Base-by-base conservation (phyloP, 2,888 invertebrate species). In the Melitaea athalia region DNA sequence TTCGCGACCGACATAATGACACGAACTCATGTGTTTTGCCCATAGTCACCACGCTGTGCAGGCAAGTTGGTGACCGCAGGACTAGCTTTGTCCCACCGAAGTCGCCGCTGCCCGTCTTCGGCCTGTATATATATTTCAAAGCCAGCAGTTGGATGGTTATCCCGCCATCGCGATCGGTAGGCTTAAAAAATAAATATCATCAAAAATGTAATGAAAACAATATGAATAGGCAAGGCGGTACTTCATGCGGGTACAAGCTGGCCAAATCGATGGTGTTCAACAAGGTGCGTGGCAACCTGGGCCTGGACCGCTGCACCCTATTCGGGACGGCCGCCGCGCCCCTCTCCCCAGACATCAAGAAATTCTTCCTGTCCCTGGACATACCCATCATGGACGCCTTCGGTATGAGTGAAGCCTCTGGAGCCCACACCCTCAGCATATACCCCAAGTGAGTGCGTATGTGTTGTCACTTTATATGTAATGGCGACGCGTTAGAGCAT, bases 331-430 rank as follows among this genome's bases (percentile, higher is more conserved):
- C 96, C 0, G 98, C 98, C 0, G 98, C 98, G 0, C 98, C 98
- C 0, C 94, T 98, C 75, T 95, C 96, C 0, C 92, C 94, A 0
- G 98, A 98, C 43, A 94, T 98, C 14, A 96, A 98, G 84, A 96
- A 96, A 81, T 98, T 96, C 91, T 98, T 98, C 91, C 93, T 97
- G 78, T 97, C 97, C 64, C 91, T 98, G 55, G 97, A 98, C 82
- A 94, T 98, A 74, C 96, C 96, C 3, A 93, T 98, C 57, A 93
- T 96, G 82, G 98, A 98, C 76, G 96, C 95, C 0, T 98, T 97
- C 79, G 98, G 98, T 59, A 97, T 98, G 97, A 97, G 97, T 4
- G 98, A 98, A 84, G 95, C 95, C 12, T 88, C 94, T n/a, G 98
- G 98, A 0, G 96, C 96, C 0, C 98, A 98, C 81, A 94, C 95